phyloP scores from a whole-genome alignment of 2,888 invertebrate genomes.

The Lordiphosa andalusiaca region DNA sequence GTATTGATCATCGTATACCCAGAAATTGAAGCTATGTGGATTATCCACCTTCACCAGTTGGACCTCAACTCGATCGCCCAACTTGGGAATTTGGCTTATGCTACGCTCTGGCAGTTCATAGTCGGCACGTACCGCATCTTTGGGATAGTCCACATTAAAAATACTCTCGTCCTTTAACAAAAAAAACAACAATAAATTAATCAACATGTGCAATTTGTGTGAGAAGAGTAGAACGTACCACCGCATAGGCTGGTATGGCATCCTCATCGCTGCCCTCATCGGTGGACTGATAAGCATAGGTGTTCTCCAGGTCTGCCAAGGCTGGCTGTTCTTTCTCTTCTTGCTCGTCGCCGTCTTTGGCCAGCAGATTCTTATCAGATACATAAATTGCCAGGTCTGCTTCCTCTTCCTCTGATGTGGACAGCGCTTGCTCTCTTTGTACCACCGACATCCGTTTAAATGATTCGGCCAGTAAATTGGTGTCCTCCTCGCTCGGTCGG shows the following conservation, averaged over 20 bases:
- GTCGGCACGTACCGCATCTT: conserved; percentile 56
- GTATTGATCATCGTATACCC: conserved; percentile 55
- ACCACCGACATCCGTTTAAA: conserved; percentile 7
- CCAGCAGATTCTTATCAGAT: neutral
- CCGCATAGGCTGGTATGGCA: conserved; percentile 72
- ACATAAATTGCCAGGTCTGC: neutral
- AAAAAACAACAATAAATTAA: neutral
- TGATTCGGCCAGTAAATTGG: conserved; percentile 1
- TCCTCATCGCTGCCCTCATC: conserved; percentile 56
- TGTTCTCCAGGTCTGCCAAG: neutral
- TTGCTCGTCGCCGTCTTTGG: neutral
- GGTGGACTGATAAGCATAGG: conserved; percentile 31
- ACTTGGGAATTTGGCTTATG: conserved; percentile 16
- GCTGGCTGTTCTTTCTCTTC: neutral
- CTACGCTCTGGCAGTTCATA: conserved; percentile 42
- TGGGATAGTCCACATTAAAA: conserved; percentile 67
- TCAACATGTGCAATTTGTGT: neutral
- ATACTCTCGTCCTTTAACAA: conserved; percentile 67
- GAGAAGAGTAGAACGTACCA: conserved; percentile 47
- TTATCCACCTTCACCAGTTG: conserved; percentile 57
- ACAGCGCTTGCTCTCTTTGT: neutral
- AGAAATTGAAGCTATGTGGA: conserved; percentile 75
- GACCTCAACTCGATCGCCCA: conserved; percentile 23
- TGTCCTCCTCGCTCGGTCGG: neutral
- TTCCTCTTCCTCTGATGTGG: conserved; percentile 1